Evolutionary conservation across 2,113 vertebrate genomes (phyloP), one percentile per base, ranked within the genome.

Genomic region (Rhinoderma darwinii): DNA sequence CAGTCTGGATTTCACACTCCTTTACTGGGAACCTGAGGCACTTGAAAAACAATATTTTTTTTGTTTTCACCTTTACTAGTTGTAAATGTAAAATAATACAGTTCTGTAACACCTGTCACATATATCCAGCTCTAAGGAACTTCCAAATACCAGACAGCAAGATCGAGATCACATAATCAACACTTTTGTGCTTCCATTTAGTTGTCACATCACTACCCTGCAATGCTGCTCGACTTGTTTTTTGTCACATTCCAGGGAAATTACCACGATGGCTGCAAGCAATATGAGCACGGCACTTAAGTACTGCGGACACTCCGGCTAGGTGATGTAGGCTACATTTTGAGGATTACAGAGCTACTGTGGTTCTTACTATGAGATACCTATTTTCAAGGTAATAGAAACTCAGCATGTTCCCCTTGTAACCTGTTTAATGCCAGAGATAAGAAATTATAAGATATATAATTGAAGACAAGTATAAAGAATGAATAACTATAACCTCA

Each of bases 61-160:
- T 35, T 37, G 18, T 59, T 37, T 25, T 39, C 51, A 80, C 50
- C 79, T 61, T 63, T 77, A 35, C 12, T 12, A n/a, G 54, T 7
- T 82, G 79, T 66, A 30, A 82, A 41, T 63, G n/a, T 66, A 44
- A 44, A 61, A 82, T 59, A 63, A 63, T 32, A 44, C 25, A 63
- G n/a, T 30, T 43, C n/a, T 66, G 8, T 66, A 44, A 44, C 56
- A 82, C 79, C 39, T 82, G 14, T 82, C 39, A 66, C 79, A 30
- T 5, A 27, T 10, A 3, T 17, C n/a, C 37, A 22, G 37, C 37
- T 30, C 37, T 66, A 10, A 17, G 56, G 79, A 27, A 63, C 44
- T 44, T 27, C 79, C 15, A 30, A n/a, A 32, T 56, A 56, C 18
- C 20, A 39, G 32, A 56, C 32, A 11, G 30, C 30, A 18, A n/a